Conservation (phyloP, 1,140 invertebrate species). For the Lamellibrachia luymesi region DNA sequence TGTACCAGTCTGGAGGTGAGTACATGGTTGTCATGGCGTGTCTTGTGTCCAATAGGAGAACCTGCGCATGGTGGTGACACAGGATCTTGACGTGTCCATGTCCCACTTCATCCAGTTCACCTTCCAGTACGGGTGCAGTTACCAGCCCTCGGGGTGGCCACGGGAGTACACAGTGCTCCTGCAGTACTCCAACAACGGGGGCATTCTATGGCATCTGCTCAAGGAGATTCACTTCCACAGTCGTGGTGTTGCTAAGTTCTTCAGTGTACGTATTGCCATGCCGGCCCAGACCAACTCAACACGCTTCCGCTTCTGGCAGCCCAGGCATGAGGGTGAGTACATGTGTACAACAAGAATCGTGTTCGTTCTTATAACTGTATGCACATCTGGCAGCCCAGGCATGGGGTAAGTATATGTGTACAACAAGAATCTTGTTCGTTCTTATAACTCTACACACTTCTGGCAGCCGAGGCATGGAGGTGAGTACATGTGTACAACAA, state of each 20-base stretch:
- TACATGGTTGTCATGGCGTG: neutral
- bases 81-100: slow-evolving; percentile 57
- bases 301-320: slow-evolving; percentile 59
- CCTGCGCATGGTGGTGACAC: slow-evolving; percentile 50
- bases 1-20: no score
- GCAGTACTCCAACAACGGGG: slow-evolving; percentile 59
- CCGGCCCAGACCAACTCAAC: slow-evolving; percentile 54
- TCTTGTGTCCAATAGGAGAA: slow-evolving; percentile 33
- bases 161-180: slow-evolving; percentile 53
- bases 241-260: neutral
- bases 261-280: slow-evolving; percentile 45
- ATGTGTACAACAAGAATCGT: neutral
- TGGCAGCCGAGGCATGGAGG: no score
- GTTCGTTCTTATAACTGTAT: neutral
- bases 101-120: slow-evolving; percentile 55
- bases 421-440: no score
- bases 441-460: no score
- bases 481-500: no score
- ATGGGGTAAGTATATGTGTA: no score
- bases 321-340: slow-evolving; percentile 49
- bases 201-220: slow-evolving; percentile 57
- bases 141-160: slow-evolving; percentile 41
- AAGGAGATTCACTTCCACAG: slow-evolving; percentile 50
- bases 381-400: no score
- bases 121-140: slow-evolving; percentile 54